Evolutionary conservation across 2,888 invertebrate genomes (phyloP), one percentile per base, ranked within the genome.

Genomic region (Tanaodytes sp.): DNA sequence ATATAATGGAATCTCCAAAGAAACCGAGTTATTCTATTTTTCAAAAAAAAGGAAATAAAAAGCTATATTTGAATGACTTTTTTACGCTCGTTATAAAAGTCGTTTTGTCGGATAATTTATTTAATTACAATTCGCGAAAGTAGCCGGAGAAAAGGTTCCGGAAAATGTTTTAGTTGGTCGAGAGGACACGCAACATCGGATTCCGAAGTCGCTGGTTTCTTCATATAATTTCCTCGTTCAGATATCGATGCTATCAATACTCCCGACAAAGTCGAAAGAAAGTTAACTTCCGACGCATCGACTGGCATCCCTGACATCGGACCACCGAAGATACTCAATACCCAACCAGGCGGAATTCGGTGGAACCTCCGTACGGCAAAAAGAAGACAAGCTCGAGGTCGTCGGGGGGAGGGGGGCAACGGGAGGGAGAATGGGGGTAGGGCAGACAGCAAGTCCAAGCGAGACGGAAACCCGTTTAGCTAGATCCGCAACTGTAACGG

Each of bases 231-330:
- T 58, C 43, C 30, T 31, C 49, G 42, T 16, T 36, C 20, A 55
- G 63, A 55, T 63, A 67, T 67, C 55, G 64, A 64, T 67, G 52
- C 45, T 57, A 61, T 65, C 61, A 52, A 70, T 70, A 70, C 46
- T 48, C 11, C 12, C 27, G 12, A 12, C 30, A 19, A 68, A 68
- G 68, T 68, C 54, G 19, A 31, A 68, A 68, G 63, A 63, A 63
- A 62, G 52, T 58, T 63, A 52, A 62, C 51, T 68, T 68, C 43
- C 67, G 54, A 61, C 51, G 57, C 67, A 62, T 66, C 48, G 33
- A 30, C 31, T 51, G 37, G 33, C 36, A 39, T 46, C 23, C n/a
- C 40, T 23, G 37, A 57, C 45, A 23, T 58, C 42, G 62, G 52
- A 52, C 62, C 58, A 36, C 49, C 36, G 45, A 57, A 68, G 62